These are phyloP conservation scores for Vanessa cardui DNA, from an alignment of 2,888 invertebrate species.

Conservation along the genomic window DNA sequence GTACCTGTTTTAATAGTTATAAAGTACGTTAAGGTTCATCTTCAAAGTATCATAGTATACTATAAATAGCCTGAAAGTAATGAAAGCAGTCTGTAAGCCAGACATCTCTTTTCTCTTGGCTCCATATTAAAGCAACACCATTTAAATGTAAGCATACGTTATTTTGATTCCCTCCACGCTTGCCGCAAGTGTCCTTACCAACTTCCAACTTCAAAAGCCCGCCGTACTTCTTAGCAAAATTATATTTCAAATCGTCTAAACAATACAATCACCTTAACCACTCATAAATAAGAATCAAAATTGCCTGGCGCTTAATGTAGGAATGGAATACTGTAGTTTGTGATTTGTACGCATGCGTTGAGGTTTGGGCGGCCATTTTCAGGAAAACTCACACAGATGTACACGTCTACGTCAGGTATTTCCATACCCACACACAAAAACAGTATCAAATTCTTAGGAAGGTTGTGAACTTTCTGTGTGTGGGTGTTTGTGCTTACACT, in stretches of 20 bases:
- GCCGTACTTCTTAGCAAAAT: constrained; percentile 51
- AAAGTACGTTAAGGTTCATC: not conserved
- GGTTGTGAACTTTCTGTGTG: constrained; percentile 44
- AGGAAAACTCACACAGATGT: constrained; percentile 60
- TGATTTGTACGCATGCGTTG: constrained; percentile 61
- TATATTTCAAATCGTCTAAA: constrained; percentile 11
- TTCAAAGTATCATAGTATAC: not conserved
- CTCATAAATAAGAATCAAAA: constrained; percentile 33
- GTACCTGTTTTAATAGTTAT: constrained; percentile 5
- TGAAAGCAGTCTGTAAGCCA: constrained; percentile 10
- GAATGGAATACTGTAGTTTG: constrained; percentile 26
- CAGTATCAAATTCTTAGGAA: constrained; percentile 59
- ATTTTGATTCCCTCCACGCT: constrained; percentile 38
- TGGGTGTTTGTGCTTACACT: constrained; percentile 46
- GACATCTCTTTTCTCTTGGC: constrained; percentile 7
- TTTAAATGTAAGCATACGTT: constrained; percentile 31
- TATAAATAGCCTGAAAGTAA: not conserved
- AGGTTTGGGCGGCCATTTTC: constrained; percentile 72
- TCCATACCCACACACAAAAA: constrained; percentile 47
- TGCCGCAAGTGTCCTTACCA: constrained; percentile 68
- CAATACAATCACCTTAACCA: constrained; percentile 26
- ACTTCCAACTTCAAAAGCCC: constrained; percentile 75
- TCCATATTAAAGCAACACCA: constrained; percentile 21
- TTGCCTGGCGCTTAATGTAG: constrained; percentile 19
- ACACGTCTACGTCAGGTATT: constrained; percentile 39